Percentiles rank a stretch among this genome's conserved stretches.
These are phyloP conservation scores for Crioceris asparagi DNA, from an alignment of 2,888 invertebrate species.

Conservation along the genomic window DNA sequence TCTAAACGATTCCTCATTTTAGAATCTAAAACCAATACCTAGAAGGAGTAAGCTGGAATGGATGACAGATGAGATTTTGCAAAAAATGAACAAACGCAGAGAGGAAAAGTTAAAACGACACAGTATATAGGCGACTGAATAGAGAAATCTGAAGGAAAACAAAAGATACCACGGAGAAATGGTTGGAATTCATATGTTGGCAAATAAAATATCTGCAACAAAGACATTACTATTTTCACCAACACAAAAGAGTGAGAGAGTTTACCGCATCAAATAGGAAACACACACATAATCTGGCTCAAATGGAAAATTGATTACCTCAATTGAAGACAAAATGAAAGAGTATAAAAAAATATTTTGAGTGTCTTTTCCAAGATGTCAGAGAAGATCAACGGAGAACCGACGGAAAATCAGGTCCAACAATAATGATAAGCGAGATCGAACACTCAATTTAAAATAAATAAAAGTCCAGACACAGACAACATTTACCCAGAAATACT, in stretches of 20 bases:
- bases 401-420: not conserved
- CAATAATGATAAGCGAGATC: not conserved
- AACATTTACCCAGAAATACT: not conserved
- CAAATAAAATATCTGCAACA: not conserved
- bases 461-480: not conserved
- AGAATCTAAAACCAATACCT: not conserved
- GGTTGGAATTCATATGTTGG: not conserved
- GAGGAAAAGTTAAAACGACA: not conserved
- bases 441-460: not conserved
- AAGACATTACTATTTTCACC: not conserved
- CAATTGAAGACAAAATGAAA: slow-evolving; percentile 1
- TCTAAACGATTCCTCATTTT: not conserved
- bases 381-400: not conserved
- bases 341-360: not conserved
- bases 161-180: not conserved
- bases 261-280: not conserved
- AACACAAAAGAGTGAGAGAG: not conserved
- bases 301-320: not conserved
- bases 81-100: not conserved
- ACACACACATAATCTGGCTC: not conserved
- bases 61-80: not conserved
- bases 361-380: not conserved
- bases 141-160: not conserved
- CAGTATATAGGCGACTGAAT: not conserved
- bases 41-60: not conserved